Evolutionary conservation across 2,113 vertebrate genomes (phyloP).

Genomic region (Ahaetulla prasina): DNA sequence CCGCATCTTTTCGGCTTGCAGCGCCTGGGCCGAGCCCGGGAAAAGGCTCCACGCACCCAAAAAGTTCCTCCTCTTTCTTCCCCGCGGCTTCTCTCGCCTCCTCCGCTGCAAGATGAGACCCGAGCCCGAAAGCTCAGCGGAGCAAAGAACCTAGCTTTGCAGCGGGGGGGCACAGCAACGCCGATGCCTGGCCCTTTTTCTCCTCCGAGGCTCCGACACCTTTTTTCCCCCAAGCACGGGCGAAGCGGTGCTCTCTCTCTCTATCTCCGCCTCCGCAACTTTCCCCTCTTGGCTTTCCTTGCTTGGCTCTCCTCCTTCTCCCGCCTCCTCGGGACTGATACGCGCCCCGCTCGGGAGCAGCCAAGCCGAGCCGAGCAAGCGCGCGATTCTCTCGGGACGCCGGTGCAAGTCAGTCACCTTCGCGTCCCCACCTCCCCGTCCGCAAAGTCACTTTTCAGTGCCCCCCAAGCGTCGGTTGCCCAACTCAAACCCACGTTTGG

Average conservation of each 20-base stretch:
- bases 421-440: background rate
- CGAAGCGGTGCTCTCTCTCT: background rate
- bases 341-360: background rate
- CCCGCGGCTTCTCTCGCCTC: background rate
- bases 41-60: background rate
- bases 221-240: background rate
- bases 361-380: background rate
- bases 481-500: slow-evolving; percentile 82
- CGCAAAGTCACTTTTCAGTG: background rate
- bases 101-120: background rate
- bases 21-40: background rate
- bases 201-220: background rate
- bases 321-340: background rate
- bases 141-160: background rate
- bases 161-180: background rate
- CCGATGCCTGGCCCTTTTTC: background rate
- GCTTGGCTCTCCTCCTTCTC: background rate
- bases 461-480: slow-evolving; percentile 27
- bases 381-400: background rate
- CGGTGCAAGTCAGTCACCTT: background rate
- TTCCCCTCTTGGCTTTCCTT: background rate
- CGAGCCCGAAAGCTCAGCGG: background rate
- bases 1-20: background rate
- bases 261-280: slow-evolving; percentile 6
- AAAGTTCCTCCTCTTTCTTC: background rate